Conservation (phyloP, 2,888 invertebrate species). For the Electrophaes corylata region DNA sequence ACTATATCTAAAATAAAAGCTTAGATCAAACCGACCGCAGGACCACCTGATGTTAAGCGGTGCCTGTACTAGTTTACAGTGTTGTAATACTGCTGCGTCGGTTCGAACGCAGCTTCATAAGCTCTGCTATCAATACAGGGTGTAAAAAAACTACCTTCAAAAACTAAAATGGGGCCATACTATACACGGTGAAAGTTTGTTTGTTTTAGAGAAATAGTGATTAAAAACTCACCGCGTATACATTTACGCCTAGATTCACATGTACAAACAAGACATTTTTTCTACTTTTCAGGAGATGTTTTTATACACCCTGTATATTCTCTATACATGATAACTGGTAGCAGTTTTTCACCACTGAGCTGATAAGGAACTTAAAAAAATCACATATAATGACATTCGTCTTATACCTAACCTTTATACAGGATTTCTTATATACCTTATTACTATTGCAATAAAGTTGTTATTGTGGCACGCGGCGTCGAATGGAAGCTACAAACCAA, state of each 20-base stretch:
- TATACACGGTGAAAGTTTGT: no score
- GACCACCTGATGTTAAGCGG: no score
- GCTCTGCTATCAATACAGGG: slow-evolving; percentile 11
- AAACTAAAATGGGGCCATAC: background rate
- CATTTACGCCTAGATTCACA: no score
- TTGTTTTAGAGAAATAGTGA: no score
- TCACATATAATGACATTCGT: slow-evolving; percentile 2
- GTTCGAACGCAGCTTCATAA: slow-evolving; percentile 5
- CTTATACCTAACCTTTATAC: background rate
- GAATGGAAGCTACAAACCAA: slow-evolving; percentile 29
- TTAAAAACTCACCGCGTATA: no score
- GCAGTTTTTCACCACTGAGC: slow-evolving; percentile 15
- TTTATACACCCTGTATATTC: background rate
- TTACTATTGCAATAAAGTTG: slow-evolving; percentile 15
- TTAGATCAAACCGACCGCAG: slow-evolving; percentile 4
- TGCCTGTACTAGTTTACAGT: no score
- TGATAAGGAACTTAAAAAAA: slow-evolving; percentile 18
- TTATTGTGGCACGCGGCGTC: slow-evolving; percentile 22
- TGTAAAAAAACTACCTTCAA: background rate
- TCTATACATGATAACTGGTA: background rate
- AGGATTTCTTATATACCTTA: slow-evolving; percentile 9
- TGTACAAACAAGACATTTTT: no score
- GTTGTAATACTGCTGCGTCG: background rate
- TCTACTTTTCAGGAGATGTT: background rate
- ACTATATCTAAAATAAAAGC: slow-evolving; percentile 1